phyloP scores from a whole-genome alignment of 2,113 vertebrate genomes.

The Balaenoptera acutorostrata region DNA sequence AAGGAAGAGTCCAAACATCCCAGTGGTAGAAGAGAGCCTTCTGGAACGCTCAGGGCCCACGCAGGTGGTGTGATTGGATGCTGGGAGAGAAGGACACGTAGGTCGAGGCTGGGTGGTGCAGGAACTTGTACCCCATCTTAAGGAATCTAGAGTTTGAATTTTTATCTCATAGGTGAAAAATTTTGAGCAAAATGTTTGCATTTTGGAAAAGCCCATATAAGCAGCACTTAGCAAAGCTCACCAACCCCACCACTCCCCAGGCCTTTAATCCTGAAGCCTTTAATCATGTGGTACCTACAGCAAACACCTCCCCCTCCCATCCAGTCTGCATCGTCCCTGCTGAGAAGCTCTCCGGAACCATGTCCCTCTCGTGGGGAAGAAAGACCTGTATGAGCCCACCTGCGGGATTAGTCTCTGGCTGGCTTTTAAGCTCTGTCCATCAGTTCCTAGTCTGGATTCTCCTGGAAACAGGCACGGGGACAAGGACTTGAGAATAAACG shows the following conservation, averaged over 20 bases:
- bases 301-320: background rate
- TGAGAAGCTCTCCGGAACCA: background rate
- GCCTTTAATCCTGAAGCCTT: too few relatives aligned
- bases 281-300: background rate
- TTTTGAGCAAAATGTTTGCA: background rate
- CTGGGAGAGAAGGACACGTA: background rate
- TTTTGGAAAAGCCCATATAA: background rate
- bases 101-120: background rate
- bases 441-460: background rate
- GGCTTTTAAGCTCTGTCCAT: background rate
- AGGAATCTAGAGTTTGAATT: background rate
- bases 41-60: background rate
- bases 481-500: background rate
- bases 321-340: background rate
- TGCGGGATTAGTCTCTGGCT: background rate
- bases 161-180: background rate
- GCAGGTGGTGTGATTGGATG: background rate
- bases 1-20: background rate
- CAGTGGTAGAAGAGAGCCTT: background rate
- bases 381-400: fast-evolving
- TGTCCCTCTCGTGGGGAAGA: background rate
- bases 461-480: background rate
- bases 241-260: too few relatives aligned
- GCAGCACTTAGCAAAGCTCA: background rate
- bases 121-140: too few relatives aligned